Percentiles rank a stretch among this genome's conserved stretches.
Evolutionary conservation across 2,113 vertebrate species (phyloP).

Genomic region (Dipodomys merriami): DNA sequence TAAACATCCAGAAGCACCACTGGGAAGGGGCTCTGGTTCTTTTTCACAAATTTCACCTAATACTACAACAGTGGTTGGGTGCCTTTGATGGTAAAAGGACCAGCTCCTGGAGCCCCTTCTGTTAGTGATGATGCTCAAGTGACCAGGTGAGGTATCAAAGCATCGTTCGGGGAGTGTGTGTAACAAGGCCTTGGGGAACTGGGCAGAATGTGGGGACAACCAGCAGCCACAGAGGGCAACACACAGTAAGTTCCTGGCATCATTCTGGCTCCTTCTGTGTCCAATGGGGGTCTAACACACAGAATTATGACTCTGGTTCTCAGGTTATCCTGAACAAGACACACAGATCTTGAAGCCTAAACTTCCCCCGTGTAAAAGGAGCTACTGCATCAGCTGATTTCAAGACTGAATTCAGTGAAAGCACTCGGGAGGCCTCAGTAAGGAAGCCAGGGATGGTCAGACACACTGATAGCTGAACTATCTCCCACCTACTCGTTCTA

Average conservation of each 20-base stretch:
- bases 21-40: neutral
- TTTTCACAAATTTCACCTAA: neutral
- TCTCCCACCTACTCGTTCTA: neutral
- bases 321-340: neutral
- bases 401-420: neutral
- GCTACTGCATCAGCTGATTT: neutral
- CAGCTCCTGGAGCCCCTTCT: neutral
- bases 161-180: neutral
- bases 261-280: neutral
- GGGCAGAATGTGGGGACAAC: neutral
- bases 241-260: neutral
- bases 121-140: neutral
- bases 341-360: neutral
- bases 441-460: neutral
- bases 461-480: neutral
- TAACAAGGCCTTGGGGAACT: neutral
- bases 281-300: neutral
- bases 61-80: neutral
- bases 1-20: neutral
- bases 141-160: neutral
- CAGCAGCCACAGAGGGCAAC: no score
- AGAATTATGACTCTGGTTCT: neutral
- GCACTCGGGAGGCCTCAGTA: neutral
- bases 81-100: neutral
- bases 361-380: neutral